These are phyloP conservation scores for Octodon degus DNA, from an alignment of 2,113 vertebrate species.

Conservation along the genomic window DNA sequence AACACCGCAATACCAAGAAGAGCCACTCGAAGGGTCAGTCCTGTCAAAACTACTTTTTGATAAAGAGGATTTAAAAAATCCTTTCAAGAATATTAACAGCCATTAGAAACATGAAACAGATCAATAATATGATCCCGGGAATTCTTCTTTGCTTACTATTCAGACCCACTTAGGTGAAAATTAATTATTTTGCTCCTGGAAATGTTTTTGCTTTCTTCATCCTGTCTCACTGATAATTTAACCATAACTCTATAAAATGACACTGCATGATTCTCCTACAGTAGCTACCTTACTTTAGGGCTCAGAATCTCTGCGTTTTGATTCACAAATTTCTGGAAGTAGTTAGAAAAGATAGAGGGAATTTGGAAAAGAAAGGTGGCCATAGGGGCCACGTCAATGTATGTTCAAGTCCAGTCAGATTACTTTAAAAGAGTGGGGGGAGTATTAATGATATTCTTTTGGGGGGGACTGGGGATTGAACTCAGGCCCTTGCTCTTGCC, in stretches of 20 bases:
- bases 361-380: background rate
- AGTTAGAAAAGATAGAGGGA: background rate
- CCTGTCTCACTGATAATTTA: slow-evolving; percentile 3
- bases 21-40: background rate
- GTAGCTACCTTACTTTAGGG: background rate
- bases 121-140: background rate
- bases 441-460: background rate
- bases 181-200: background rate
- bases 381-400: background rate
- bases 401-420: background rate
- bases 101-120: background rate
- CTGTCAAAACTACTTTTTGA: background rate
- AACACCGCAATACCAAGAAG: background rate
- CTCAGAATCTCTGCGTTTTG: no score
- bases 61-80: slow-evolving; percentile 27
- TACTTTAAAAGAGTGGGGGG: background rate
- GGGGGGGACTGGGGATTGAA: no score
- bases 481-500: no score
- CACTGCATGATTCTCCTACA: background rate
- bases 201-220: background rate
- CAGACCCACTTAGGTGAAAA: background rate
- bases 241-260: slow-evolving; percentile 4
- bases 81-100: background rate
- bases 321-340: no score
- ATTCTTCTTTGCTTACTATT: background rate